Percentiles rank a stretch among this genome's conserved stretches.
Conservation (phyloP, 2,888 invertebrate genomes). For the Cephus pulcher region DNA sequence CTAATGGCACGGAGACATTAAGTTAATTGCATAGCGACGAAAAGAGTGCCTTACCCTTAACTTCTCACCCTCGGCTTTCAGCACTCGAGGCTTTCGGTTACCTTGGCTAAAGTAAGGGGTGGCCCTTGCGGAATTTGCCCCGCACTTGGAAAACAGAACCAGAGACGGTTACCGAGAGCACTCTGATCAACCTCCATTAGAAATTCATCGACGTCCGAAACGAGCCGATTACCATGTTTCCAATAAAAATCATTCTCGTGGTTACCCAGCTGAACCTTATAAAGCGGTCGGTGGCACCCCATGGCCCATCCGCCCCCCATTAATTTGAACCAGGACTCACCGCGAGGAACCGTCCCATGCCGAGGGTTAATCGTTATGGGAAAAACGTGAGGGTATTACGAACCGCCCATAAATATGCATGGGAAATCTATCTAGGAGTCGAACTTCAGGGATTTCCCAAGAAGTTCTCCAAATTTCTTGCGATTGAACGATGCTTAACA, state of each 20-base stretch:
- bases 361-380: conserved; percentile 46
- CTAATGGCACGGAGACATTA: conserved; percentile 51
- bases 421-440: conserved; percentile 2
- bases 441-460: not conserved
- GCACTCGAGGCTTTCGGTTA: not conserved
- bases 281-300: conserved; percentile 25
- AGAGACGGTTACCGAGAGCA: not conserved
- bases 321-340: conserved; percentile 32
- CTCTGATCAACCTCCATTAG: conserved; percentile 10
- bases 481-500: not conserved
- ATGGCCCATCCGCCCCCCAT: conserved; percentile 24
- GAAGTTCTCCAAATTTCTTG: not conserved
- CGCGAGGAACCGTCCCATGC: not conserved
- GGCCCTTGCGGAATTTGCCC: not conserved
- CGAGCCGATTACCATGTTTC: conserved; percentile 38
- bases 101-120: not conserved
- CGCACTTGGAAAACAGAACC: not conserved
- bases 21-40: conserved; percentile 43
- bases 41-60: not conserved
- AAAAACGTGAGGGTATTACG: conserved; percentile 18
- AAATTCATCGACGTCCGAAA: conserved; percentile 42
- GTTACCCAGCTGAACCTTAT: not conserved
- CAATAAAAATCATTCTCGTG: conserved; percentile 22
- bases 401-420: conserved; percentile 42
- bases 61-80: not conserved